Evolutionary conservation across 2,888 invertebrate genomes (phyloP), one percentile per base, ranked within the genome.

Genomic region (Tachystola acroxantha): DNA sequence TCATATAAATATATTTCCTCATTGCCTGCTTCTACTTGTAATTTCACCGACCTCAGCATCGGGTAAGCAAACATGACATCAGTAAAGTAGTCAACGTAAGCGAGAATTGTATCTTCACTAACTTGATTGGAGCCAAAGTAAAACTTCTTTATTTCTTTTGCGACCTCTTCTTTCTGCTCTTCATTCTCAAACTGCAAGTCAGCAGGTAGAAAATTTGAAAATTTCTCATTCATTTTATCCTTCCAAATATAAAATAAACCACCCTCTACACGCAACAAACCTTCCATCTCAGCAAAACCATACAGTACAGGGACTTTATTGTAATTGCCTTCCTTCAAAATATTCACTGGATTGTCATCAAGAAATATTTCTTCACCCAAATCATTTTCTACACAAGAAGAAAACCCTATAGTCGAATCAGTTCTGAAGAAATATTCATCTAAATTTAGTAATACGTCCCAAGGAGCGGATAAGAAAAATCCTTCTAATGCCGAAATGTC

Each of bases 271-370:
- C 65, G 52, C 1, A 66, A 3, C 11, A 64, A 40, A 3, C 74
- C 74, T 49, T 75, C 73, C 71, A 67, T 69, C n/a, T 62, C 54
- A 7, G 64, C 34, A 46, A 74, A 65, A 2, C 75, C 75, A 29
- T 64, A 60, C 2, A 74, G 40, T 30, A 68, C 42, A 0, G 74
- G 75, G 1, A 69, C 34, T 43, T 66, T 66, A 16, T 45, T 47
- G 26, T 54, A 64, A 3, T 45, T 36, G 4, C 58, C 57, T n/a
- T 40, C 45, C 30, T 51, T 56, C 11, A 73, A 34, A 37, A 71
- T 68, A 36, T 39, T 57, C 0, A 61, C 32, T 9, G 74, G 72
- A 2, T 58, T 46, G 16, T 65, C 50, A 2, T 53, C 48, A 9
- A 74, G 46, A 38, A 74, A 69, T n/a, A 41, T 50, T 35, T 51